phyloP scores from a whole-genome alignment of 2,113 vertebrate genomes.

The Rhinolophus sinicus region DNA sequence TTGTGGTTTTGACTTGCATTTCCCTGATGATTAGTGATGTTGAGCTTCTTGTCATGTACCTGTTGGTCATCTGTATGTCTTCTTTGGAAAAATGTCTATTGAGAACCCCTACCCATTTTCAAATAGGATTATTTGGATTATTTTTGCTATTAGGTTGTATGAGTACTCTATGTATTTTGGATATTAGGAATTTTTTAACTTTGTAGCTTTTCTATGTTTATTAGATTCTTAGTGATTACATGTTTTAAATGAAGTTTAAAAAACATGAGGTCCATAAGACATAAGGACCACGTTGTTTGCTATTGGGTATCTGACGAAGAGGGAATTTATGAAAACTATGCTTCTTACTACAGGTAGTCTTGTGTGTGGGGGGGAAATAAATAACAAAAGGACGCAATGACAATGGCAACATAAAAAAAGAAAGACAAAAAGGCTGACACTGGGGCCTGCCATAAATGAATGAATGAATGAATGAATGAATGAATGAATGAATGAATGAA shows the following conservation, averaged over 20 bases:
- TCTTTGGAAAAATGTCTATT: background rate
- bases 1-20: conserved; percentile 8
- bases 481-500: no score
- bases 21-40: background rate
- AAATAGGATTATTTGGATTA: background rate
- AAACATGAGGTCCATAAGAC: background rate
- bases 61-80: background rate
- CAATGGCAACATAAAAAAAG: background rate
- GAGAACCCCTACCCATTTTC: background rate
- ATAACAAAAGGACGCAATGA: background rate
- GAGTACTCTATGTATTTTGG: background rate
- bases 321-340: conserved; percentile 32
- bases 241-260: no score
- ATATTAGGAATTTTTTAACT: conserved; percentile 24
- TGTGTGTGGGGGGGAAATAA: background rate
- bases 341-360: background rate
- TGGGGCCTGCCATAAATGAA: background rate
- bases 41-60: background rate
- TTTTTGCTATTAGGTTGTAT: background rate
- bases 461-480: no score
- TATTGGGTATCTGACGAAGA: background rate
- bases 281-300: background rate
- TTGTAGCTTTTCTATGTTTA: background rate
- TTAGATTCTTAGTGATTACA: conserved; percentile 10
- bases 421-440: background rate